These are phyloP conservation scores for Pseudobourletiella spinata DNA, from an alignment of 1,140 invertebrate species.

Conservation along the genomic window DNA sequence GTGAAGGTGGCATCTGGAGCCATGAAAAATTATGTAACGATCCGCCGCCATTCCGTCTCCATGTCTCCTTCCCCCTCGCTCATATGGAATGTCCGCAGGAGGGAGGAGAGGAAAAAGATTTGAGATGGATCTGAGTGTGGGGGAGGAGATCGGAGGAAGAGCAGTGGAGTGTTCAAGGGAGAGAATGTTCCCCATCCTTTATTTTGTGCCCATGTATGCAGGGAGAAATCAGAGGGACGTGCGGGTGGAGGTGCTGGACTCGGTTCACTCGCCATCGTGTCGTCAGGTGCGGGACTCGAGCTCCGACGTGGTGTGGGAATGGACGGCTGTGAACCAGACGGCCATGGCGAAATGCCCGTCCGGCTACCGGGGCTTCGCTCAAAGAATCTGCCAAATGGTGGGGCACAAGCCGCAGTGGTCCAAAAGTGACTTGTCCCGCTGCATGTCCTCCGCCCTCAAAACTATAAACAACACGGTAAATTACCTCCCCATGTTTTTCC, in stretches of 20 bases:
- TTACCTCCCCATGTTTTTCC: not conserved
- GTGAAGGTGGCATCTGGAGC: too few species aligned
- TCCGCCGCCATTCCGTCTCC: too few species aligned
- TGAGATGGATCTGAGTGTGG: too few species aligned
- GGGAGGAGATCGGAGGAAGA: too few species aligned
- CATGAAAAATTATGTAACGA: too few species aligned
- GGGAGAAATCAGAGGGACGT: slow-evolving; percentile 11
- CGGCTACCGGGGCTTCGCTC: slow-evolving; percentile 17
- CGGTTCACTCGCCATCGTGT: slow-evolving; percentile 28
- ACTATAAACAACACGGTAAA: slow-evolving; percentile 20
- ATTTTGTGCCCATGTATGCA: too few species aligned
- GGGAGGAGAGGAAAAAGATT: too few species aligned
- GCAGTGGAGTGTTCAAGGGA: too few species aligned
- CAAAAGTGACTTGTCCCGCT: slow-evolving; percentile 23
- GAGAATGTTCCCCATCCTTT: too few species aligned
- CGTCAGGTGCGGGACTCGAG: slow-evolving; percentile 11
- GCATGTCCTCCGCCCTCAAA: slow-evolving; percentile 14
- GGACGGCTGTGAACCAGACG: slow-evolving; percentile 17
- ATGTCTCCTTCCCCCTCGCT: too few species aligned
- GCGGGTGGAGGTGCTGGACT: slow-evolving; percentile 23
- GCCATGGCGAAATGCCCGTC: slow-evolving; percentile 24
- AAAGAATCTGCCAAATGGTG: slow-evolving; percentile 19
- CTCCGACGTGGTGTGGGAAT: slow-evolving; percentile 20
- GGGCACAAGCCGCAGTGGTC: slow-evolving; percentile 17
- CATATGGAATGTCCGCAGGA: too few species aligned